Conservation (phyloP, 2,888 invertebrate genomes). For the Volucella inflata region DNA sequence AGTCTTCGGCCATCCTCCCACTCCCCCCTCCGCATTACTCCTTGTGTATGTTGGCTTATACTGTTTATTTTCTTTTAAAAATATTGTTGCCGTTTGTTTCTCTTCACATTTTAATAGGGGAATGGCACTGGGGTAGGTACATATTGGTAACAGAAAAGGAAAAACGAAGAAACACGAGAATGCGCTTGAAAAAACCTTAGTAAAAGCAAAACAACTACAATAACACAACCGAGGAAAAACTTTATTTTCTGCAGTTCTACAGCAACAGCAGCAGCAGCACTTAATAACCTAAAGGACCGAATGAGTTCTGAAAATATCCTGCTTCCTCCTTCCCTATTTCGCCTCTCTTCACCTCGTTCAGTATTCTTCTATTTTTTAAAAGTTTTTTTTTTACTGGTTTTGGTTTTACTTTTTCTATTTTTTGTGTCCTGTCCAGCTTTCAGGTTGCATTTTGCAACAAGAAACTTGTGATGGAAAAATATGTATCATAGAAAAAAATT, state of each 20-base stretch:
- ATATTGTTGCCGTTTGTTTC: slow-evolving; percentile 65
- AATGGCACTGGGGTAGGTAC: not conserved
- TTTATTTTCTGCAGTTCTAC: slow-evolving; percentile 48
- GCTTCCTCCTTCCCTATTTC: slow-evolving; percentile 12
- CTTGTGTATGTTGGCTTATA: slow-evolving; percentile 52
- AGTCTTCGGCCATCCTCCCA: not conserved
- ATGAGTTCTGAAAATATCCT: slow-evolving; percentile 67
- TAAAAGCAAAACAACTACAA: slow-evolving; percentile 29
- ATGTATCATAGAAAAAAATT: slow-evolving; percentile 65
- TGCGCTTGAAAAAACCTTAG: slow-evolving; percentile 45
- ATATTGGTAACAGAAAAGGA: slow-evolving; percentile 16
- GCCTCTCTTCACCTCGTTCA: not conserved
- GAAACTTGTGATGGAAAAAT: slow-evolving; percentile 60
- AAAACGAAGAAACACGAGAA: slow-evolving; percentile 25
- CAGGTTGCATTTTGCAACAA: slow-evolving; percentile 67
- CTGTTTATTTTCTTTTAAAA: slow-evolving; percentile 52
- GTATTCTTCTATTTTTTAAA: no score
- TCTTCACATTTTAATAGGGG: slow-evolving; percentile 7
- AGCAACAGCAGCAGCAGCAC: slow-evolving; percentile 58
- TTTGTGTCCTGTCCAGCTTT: slow-evolving; percentile 64
- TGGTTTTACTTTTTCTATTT: slow-evolving; percentile 12
- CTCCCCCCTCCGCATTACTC: slow-evolving; percentile 3
- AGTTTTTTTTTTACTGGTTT: not conserved
- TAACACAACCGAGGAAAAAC: slow-evolving; percentile 49
- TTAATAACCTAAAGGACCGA: slow-evolving; percentile 73